Conservation (phyloP, 2,113 vertebrate genomes). For the Colaptes auratus region DNA sequence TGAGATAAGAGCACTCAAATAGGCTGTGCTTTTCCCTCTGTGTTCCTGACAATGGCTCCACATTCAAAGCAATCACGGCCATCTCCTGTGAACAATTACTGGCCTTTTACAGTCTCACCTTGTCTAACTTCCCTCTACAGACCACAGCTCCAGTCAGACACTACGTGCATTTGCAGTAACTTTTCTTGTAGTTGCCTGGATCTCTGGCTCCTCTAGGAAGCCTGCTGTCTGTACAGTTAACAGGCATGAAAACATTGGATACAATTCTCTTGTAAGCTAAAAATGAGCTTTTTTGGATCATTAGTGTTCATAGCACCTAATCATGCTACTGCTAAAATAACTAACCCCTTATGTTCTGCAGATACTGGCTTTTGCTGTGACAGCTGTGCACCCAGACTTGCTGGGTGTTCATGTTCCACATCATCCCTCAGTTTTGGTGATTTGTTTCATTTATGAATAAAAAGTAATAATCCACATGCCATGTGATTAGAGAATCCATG, state of each 20-base stretch:
- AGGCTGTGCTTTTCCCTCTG: slow-evolving; percentile 8
- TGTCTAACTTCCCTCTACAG: slow-evolving; percentile 36
- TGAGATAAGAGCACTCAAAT: slow-evolving; percentile 31
- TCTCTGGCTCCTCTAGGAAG: slow-evolving; percentile 23
- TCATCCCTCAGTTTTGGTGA: not conserved
- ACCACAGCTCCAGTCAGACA: slow-evolving; percentile 44
- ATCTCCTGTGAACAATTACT: slow-evolving; percentile 67
- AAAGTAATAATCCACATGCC: not conserved
- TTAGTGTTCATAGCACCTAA: slow-evolving; percentile 35
- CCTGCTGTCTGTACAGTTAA: slow-evolving; percentile 42
- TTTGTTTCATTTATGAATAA: not conserved
- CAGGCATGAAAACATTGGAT: slow-evolving; percentile 26
- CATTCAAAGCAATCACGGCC: slow-evolving; percentile 58
- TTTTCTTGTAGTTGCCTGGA: slow-evolving; percentile 14
- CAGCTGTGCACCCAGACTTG: not conserved
- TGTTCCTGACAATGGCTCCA: slow-evolving; percentile 38
- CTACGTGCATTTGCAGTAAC: slow-evolving; percentile 46
- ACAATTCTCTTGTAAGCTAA: slow-evolving; percentile 7
- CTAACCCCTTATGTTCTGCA: slow-evolving; percentile 6
- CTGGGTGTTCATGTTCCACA: not conserved
- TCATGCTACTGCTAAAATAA: slow-evolving; percentile 17
- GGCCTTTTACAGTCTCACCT: slow-evolving; percentile 61
- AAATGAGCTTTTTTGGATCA: slow-evolving; percentile 25
- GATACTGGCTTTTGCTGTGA: not conserved
- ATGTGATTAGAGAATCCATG: not conserved